phyloP scores from a whole-genome alignment of 1,140 invertebrate genomes.

The Stegodyphus dumicola region DNA sequence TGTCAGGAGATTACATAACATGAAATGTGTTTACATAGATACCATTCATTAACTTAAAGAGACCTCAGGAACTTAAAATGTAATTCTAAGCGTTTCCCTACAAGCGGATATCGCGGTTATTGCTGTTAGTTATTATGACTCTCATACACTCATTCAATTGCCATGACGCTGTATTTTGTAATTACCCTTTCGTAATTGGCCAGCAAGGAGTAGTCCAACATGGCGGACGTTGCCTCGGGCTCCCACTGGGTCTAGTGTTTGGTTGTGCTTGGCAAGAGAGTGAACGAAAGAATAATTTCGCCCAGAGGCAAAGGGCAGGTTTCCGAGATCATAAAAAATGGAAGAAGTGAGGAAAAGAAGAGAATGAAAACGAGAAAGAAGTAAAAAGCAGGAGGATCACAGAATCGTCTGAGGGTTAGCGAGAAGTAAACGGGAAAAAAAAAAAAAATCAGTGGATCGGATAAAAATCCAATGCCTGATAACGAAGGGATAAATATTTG shows the following conservation, averaged over 20 bases:
- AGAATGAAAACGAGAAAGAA: conserved; percentile 45
- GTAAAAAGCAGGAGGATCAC: neutral
- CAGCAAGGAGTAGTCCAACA: conserved; percentile 5
- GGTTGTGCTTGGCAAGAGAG: neutral
- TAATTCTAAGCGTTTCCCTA: no score
- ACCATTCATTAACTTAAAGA: no score
- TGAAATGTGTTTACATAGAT: no score
- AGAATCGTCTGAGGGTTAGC: neutral
- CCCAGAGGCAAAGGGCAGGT: conserved; percentile 45
- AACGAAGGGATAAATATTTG: neutral
- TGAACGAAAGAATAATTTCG: conserved; percentile 35
- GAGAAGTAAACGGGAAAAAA: conserved; percentile 1
- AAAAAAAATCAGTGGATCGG: conserved; percentile 4
- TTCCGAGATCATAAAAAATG: conserved; percentile 41
- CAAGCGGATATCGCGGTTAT: no score
- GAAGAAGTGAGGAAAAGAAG: conserved; percentile 39
- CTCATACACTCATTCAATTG: conserved; percentile 8
- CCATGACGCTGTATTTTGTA: conserved; percentile 34
- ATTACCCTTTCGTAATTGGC: conserved; percentile 47
- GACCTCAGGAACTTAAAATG: no score
- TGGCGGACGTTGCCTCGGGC: conserved; percentile 6
- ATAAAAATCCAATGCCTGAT: conserved; percentile 9
- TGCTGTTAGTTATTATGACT: neutral
- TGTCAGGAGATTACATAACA: no score
- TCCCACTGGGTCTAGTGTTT: neutral